A percentile compares a stretch with the other conserved stretches of the same genome.
phyloP scores from a whole-genome alignment of 1,140 invertebrate genomes.

The Tetramorium parvispinum region DNA sequence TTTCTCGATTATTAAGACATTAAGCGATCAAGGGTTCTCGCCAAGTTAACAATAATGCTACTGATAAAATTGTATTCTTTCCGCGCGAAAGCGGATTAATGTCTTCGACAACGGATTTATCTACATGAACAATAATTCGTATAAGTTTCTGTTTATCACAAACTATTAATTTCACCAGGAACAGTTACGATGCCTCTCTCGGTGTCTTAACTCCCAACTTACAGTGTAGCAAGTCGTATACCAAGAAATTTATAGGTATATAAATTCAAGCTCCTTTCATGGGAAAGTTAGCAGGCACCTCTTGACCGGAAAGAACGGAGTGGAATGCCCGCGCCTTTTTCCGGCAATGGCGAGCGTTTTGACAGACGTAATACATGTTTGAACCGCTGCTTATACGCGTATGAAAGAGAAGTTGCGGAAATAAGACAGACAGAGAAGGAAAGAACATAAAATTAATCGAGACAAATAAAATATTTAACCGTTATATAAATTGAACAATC shows the following conservation, averaged over 20 bases:
- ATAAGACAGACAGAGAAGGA: neutral
- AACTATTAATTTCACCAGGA: conserved; percentile 54
- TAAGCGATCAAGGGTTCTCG: neutral
- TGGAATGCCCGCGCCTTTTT: conserved; percentile 29
- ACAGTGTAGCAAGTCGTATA: neutral
- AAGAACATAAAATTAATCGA: neutral
- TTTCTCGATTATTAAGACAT: conserved; percentile 8
- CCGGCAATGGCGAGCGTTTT: conserved; percentile 47
- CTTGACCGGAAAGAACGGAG: conserved; percentile 65
- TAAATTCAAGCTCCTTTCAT: conserved; percentile 51
- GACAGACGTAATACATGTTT: conserved; percentile 74
- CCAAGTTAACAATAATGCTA: neutral
- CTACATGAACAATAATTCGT: conserved; percentile 21
- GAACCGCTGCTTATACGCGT: conserved; percentile 66
- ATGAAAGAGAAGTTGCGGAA: conserved; percentile 67
- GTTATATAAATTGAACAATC: neutral
- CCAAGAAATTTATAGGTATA: conserved; percentile 56
- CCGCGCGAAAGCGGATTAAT: neutral
- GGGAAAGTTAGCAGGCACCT: conserved; percentile 46
- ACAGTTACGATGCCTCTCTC: conserved; percentile 25
- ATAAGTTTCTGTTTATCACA: conserved; percentile 43
- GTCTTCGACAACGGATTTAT: conserved; percentile 28
- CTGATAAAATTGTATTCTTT: neutral
- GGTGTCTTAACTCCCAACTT: conserved; percentile 39
- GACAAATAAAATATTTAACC: neutral